Evolutionary conservation across 2,888 invertebrate species (phyloP).

Genomic region (Stomorhina lunata): DNA sequence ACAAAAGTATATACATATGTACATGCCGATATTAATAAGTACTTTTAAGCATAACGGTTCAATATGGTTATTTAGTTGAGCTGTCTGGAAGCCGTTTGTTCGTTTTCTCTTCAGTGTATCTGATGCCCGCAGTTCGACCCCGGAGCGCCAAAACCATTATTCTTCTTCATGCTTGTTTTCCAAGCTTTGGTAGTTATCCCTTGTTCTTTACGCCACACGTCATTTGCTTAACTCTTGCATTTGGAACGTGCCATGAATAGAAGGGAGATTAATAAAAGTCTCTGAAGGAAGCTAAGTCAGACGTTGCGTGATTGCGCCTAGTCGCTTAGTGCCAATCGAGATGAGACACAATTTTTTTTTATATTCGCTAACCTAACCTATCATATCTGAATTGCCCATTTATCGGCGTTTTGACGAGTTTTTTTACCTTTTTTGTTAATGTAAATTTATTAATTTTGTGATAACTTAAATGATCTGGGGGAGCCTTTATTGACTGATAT

Average conservation of each 20-base stretch:
- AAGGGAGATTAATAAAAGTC: slow-evolving; percentile 56
- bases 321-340: slow-evolving; percentile 66
- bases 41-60: background rate
- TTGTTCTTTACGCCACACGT: slow-evolving; percentile 65
- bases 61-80: background rate
- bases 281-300: slow-evolving; percentile 68
- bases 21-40: too few species aligned
- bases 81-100: slow-evolving; percentile 4
- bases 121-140: background rate
- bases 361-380: too few species aligned
- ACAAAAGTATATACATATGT: too few species aligned
- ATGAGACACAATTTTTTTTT: slow-evolving; percentile 67
- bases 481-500: too few species aligned
- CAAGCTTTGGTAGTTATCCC: slow-evolving; percentile 21
- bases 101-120: background rate
- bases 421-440: too few species aligned
- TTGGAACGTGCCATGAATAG: slow-evolving; percentile 58
- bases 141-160: too few species aligned
- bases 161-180: too few species aligned
- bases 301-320: slow-evolving; percentile 50
- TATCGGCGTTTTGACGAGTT: too few species aligned
- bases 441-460: too few species aligned
- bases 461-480: too few species aligned
- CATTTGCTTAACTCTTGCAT: slow-evolving; percentile 53
- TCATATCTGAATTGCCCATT: too few species aligned